phyloP scores from a whole-genome alignment of 2,888 invertebrate genomes.

The Xylocampa areola region DNA sequence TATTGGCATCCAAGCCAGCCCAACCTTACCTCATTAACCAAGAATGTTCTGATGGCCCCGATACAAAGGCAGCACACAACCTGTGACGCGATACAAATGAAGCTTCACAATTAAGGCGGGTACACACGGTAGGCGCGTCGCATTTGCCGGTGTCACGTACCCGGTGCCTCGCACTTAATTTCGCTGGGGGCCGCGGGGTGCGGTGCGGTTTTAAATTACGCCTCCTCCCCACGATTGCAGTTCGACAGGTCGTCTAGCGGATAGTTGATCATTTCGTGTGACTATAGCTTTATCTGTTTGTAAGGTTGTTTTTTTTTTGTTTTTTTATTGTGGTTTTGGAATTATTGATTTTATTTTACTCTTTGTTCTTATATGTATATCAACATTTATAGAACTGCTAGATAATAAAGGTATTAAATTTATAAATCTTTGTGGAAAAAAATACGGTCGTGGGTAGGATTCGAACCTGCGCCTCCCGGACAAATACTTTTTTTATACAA shows the following conservation, averaged over 20 bases:
- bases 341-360: too few species aligned
- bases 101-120: conserved; percentile 85
- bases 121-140: conserved; percentile 81
- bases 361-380: too few species aligned
- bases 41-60: conserved; percentile 26
- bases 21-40: conserved; percentile 15
- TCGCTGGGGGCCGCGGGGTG: conserved; percentile 73
- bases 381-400: too few species aligned
- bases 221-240: conserved; percentile 73
- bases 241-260: conserved; percentile 64
- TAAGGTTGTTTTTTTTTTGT: not conserved
- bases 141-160: conserved; percentile 88
- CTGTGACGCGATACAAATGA: conserved; percentile 77
- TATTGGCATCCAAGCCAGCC: not conserved
- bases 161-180: conserved; percentile 87
- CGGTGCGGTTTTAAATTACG: conserved; percentile 87
- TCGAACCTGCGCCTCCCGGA: too few species aligned
- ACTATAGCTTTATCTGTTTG: conserved; percentile 19
- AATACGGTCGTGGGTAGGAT: too few species aligned
- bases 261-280: conserved; percentile 58
- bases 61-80: conserved; percentile 44
- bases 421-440: too few species aligned
- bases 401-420: too few species aligned
- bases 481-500: too few species aligned
- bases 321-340: not conserved